Evolutionary conservation across 1,140 invertebrate species (phyloP).

Genomic region (Neodiprion lecontei): DNA sequence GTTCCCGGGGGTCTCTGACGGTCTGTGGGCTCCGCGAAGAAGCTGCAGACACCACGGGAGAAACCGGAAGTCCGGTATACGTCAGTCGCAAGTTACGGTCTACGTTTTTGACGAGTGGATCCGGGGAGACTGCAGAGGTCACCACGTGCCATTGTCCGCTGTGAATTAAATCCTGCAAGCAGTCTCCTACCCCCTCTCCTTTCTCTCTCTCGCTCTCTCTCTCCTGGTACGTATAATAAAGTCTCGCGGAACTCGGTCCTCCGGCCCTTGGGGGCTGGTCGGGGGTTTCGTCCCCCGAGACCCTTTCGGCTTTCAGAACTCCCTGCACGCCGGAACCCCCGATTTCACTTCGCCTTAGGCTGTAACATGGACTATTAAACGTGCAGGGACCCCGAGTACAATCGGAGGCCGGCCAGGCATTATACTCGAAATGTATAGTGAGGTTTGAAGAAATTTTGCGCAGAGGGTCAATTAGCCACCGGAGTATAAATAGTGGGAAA

Average conservation of each 20-base stretch:
- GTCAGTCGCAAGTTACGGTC: not conserved
- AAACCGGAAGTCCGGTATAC: not conserved
- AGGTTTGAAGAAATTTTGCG: too few species aligned
- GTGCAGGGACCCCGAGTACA: not conserved
- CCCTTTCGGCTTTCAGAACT: not conserved
- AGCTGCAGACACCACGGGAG: not conserved
- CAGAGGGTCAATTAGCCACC: too few species aligned
- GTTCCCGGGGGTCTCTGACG: not conserved
- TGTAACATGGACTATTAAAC: not conserved
- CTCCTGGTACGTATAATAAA: not conserved
- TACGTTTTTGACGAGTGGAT: not conserved
- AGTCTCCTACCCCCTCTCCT: too few species aligned
- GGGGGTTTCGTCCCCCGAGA: not conserved
- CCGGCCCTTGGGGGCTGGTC: not conserved
- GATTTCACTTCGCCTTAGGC: not conserved
- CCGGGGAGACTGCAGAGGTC: not conserved
- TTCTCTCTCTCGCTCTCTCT: not conserved
- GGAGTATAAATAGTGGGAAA: too few species aligned
- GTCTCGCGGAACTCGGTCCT: not conserved
- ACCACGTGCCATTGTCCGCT: not conserved
- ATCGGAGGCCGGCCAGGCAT: not conserved
- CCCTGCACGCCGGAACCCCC: not conserved
- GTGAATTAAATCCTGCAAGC: not conserved
- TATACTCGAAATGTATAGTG: too few species aligned
- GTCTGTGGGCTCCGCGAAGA: not conserved